Evolutionary conservation across 2,113 vertebrate genomes (phyloP).

Genomic region (Passer domesticus): DNA sequence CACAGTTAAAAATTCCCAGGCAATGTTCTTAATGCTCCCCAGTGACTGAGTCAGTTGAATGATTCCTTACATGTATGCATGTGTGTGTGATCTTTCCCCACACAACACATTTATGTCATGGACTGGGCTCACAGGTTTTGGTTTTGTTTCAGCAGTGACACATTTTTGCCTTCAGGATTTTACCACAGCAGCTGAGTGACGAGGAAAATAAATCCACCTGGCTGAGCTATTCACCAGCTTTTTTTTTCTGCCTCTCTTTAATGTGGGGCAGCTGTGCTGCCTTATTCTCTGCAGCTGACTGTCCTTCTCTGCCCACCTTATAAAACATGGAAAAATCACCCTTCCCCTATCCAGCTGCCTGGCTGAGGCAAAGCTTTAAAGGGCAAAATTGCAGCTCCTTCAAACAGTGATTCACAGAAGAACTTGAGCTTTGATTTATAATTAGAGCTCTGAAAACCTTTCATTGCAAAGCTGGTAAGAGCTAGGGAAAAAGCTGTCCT

Average conservation of each 20-base stretch:
- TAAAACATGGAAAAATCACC: background rate
- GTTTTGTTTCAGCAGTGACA: background rate
- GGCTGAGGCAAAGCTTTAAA: slow-evolving; percentile 27
- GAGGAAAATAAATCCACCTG: background rate
- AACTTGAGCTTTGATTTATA: slow-evolving; percentile 55
- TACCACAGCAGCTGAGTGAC: background rate
- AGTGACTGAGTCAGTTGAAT: background rate
- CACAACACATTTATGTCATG: background rate
- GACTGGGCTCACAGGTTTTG: background rate
- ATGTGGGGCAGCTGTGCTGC: background rate
- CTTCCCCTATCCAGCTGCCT: background rate
- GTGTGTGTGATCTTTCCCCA: background rate
- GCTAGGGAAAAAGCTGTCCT: background rate
- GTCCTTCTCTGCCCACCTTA: background rate
- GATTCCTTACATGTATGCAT: background rate
- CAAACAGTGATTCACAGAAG: slow-evolving; percentile 24
- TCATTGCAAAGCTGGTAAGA: slow-evolving; percentile 22
- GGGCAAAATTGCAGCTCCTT: slow-evolving; percentile 22
- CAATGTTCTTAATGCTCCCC: background rate
- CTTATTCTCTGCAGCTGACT: slow-evolving; percentile 17
- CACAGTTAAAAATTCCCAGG: background rate
- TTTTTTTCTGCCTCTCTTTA: background rate
- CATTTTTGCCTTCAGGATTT: background rate
- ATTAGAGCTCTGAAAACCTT: slow-evolving; percentile 40
- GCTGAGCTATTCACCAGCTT: background rate